Evolutionary conservation across 2,797 vertebrate genomes (phyloP), one percentile per base, ranked within the genome.

Genomic region (Oryzias sinensis): DNA sequence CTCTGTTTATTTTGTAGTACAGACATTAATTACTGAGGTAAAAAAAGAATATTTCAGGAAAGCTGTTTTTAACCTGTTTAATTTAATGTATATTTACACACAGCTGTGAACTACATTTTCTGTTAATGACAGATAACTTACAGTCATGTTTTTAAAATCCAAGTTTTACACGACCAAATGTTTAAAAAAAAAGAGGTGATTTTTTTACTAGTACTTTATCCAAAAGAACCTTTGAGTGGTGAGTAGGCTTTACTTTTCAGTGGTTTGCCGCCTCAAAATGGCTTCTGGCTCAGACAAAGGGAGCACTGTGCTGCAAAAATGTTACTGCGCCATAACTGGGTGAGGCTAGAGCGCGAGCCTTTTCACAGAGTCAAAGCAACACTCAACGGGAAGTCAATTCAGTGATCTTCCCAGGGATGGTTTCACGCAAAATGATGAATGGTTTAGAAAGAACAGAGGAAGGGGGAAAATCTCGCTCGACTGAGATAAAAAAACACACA

Each of bases 191-290:
- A 18, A 18, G 18, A 18, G n/a, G n/a, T n/a, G n/a, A n/a, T n/a
- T n/a, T n/a, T n/a, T 66, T 81, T 58, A 80, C 63, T 82, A 18
- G 18, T 18, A 82, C 79, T 65, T 62, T 73, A 46, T 89, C 83
- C 83, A 86, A 68, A 77, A 56, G 81, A 47, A 77, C 81, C 63
- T 72, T 77, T 69, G 22, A 22, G 60, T 71, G 79, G 49, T 54
- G 62, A 60, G 49, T 58, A 75, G 69, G 50, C 71, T 77, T 65
- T 64, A 73, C 77, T 81, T 76, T 48, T 74, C 87, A 88, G 72
- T 87, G 90, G 76, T 82, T 84, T 79, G 87, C 78, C 70, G 68
- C 84, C 81, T 91, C 91, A 93, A 93, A 92, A 93, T 93, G 92
- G 92, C 92, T 91, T 86, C 91, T 90, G 69, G 20, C 63, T 61